phyloP scores from a whole-genome alignment of 2,113 vertebrate species.

The Hydrolagus affinis region DNA sequence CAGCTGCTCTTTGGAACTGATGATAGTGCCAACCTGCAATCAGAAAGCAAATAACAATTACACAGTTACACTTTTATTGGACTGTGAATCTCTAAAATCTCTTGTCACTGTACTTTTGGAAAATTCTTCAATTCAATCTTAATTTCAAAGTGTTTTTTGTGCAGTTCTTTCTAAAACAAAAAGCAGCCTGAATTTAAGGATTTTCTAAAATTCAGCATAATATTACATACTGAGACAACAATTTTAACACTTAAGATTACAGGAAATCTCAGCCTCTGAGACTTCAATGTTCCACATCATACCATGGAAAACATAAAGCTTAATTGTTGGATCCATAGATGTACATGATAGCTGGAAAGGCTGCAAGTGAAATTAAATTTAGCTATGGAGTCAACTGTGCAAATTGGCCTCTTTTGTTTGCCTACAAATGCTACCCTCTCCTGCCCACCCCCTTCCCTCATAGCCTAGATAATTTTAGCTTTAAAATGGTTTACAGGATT shows the following conservation, averaged over 20 bases:
- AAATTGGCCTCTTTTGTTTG: no score
- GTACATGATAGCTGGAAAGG: not conserved
- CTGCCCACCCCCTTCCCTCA: not conserved
- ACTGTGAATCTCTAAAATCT: conserved; percentile 29
- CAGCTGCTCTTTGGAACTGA: conserved; percentile 41
- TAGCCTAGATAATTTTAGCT: not conserved
- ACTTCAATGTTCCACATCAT: not conserved
- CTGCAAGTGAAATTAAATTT: not conserved
- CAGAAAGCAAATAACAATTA: conserved; percentile 45
- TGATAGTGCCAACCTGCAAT: conserved; percentile 55
- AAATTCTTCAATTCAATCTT: no score
- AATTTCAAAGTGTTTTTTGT: no score
- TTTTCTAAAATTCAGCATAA: no score
- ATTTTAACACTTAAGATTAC: no score
- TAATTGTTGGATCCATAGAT: not conserved
- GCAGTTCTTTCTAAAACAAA: no score
- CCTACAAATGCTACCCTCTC: no score
- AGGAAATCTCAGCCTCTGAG: no score
- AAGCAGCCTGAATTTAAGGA: no score
- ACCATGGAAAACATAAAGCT: not conserved
- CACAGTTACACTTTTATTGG: conserved; percentile 38
- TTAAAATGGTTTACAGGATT: not conserved
- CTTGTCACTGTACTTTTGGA: no score
- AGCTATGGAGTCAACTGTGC: not conserved
- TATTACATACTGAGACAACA: no score